A percentile compares a stretch with the other conserved stretches of the same genome.
Evolutionary conservation across 2,888 invertebrate genomes (phyloP).

Genomic region (Blera fallax): DNA sequence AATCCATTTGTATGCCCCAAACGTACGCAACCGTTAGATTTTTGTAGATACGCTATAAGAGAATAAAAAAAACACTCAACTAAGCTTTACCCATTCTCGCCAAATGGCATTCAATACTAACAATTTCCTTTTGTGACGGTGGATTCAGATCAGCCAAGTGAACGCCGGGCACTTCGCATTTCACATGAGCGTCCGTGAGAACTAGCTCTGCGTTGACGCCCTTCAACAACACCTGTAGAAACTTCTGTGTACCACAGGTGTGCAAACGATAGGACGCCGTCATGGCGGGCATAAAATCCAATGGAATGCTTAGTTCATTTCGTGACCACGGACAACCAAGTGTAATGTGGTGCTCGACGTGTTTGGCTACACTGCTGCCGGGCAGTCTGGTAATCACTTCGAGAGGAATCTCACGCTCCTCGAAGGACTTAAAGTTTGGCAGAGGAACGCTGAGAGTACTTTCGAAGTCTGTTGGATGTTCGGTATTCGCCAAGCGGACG

Average conservation of each 20-base stretch:
- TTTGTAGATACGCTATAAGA: constrained; percentile 85
- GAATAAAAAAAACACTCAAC: constrained; percentile 10
- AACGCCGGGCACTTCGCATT: constrained; percentile 85
- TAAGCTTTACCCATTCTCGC: background rate
- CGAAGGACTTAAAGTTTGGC: constrained; percentile 86
- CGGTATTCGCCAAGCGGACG: constrained; percentile 75
- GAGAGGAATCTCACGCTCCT: constrained; percentile 85
- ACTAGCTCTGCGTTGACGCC: constrained; percentile 84
- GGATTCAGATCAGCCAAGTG: constrained; percentile 87
- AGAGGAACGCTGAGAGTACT: constrained; percentile 83
- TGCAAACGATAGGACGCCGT: constrained; percentile 90
- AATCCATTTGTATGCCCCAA: constrained; percentile 89
- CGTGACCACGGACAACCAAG: constrained; percentile 91
- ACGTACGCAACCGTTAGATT: constrained; percentile 90
- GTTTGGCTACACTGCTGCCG: constrained; percentile 87
- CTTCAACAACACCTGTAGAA: constrained; percentile 89
- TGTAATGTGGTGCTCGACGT: constrained; percentile 90
- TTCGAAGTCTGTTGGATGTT: constrained; percentile 74
- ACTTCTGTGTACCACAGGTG: constrained; percentile 92
- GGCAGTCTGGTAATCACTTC: constrained; percentile 89
- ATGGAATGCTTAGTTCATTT: constrained; percentile 87
- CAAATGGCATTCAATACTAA: constrained; percentile 76
- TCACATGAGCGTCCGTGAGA: constrained; percentile 83
- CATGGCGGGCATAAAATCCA: constrained; percentile 93
- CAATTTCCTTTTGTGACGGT: constrained; percentile 84